Evolutionary conservation across 2,113 vertebrate genomes (phyloP), one percentile per base, ranked within the genome.

Genomic region (Cnemophilus loriae): DNA sequence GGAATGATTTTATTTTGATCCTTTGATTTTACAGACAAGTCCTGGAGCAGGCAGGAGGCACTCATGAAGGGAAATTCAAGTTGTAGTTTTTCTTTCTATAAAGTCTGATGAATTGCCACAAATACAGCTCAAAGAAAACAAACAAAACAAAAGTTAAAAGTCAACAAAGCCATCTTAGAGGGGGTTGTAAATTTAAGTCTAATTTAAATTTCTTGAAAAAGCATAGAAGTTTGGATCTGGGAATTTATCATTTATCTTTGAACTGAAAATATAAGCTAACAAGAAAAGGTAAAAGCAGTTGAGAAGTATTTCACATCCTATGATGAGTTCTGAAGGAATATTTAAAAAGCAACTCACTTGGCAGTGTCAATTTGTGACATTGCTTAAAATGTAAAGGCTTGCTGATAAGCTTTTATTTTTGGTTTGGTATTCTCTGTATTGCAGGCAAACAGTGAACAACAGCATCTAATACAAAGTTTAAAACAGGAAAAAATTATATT

Each of bases 181-280:
- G 10, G 7, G 3, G 3, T 14, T 71, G 13, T 55, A 53, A 69
- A 68, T 74, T 70, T 65, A 80, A 69, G 68, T 53, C 46, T 37
- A 30, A 41, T 61, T n/a, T 59, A 23, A 59, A 37, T 91, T 78
- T 78, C 10, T 69, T 78, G 42, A 10, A 59, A 84, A 73, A 77
- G 12, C 3, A 28, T 0, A 1, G 16, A 32, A 47, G 18, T 80
- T 92, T 6, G 1, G 8, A 69, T 33, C 20, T 69, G 33, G 13
- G 10, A 69, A 46, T 83, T 73, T 70, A 30, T 56, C 32, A 39
- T 70, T 82, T 85, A 55, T 19, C 42, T 65, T 84, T 70, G 23
- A 78, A 57, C 6, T 60, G 32, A 64, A 68, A 88, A 20, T 27
- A 5, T 15, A 49, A 75, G n/a, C 22, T 42, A 76, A 63, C 18